A percentile compares a stretch with the other conserved stretches of the same genome.
Evolutionary conservation across 2,797 vertebrate genomes (phyloP).

Genomic region (Lemur catta): DNA sequence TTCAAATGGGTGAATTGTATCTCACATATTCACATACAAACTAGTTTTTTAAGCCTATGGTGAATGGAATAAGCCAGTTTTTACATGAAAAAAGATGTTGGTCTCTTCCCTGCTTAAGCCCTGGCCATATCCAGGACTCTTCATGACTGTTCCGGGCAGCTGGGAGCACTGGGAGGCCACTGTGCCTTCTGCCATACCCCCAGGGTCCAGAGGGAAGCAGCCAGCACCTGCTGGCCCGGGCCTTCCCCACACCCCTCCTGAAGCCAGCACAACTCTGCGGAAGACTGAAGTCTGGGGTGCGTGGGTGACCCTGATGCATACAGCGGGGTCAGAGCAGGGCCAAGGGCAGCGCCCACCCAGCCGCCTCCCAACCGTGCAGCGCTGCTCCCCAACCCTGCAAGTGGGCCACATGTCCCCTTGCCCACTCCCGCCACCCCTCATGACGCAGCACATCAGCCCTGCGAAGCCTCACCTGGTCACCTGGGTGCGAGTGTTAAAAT

Average conservation of each 20-base stretch:
- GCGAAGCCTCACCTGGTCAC: conserved; percentile 91
- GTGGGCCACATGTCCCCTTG: not conserved
- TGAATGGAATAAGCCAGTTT: accelerated
- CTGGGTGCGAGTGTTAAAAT: conserved; percentile 96
- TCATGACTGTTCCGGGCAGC: not conserved
- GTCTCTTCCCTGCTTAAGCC: not conserved
- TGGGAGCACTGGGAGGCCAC: not conserved
- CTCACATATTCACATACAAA: not conserved
- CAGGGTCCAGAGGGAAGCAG: not conserved
- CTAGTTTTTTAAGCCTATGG: not conserved
- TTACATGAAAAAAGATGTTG: not conserved
- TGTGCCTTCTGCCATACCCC: not conserved
- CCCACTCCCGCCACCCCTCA: not conserved
- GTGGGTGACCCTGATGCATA: accelerated
- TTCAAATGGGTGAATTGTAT: too few relatives aligned
- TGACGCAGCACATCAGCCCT: accelerated
- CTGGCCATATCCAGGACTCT: too few relatives aligned
- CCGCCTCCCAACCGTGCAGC: not conserved
- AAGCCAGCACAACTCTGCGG: not conserved
- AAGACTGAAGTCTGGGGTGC: not conserved
- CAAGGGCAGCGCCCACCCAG: not conserved
- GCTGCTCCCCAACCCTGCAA: not conserved
- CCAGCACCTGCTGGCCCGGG: not conserved
- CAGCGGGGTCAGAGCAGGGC: accelerated
- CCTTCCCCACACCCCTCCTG: not conserved